Evolutionary conservation across 2,797 vertebrate genomes (phyloP).

Genomic region (Acanthurus lineatus): DNA sequence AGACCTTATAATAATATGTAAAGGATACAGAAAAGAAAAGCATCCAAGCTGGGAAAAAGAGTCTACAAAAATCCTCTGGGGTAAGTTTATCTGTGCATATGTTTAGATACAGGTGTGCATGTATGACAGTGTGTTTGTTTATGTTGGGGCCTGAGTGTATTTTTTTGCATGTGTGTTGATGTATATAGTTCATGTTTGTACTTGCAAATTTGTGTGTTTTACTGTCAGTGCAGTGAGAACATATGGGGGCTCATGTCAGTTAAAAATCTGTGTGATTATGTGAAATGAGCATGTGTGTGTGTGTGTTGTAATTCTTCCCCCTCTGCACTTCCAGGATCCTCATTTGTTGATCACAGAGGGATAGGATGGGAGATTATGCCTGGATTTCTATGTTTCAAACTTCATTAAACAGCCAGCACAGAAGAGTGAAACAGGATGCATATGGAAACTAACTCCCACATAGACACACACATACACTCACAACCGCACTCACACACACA

Average conservation of each 20-base stretch:
- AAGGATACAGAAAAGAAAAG: constrained; percentile 32
- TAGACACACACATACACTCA: constrained; percentile 24
- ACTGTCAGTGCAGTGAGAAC: constrained; percentile 14
- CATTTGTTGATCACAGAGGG: constrained; percentile 76
- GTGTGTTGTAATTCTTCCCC: constrained; percentile 33
- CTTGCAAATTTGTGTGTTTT: constrained; percentile 15
- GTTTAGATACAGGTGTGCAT: constrained; percentile 38
- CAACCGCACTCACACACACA: constrained; percentile 20
- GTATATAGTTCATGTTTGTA: not conserved
- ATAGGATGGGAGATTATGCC: constrained; percentile 72
- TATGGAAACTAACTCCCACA: constrained; percentile 36
- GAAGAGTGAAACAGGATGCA: constrained; percentile 59
- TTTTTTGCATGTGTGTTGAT: constrained; percentile 5
- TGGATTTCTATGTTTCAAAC: constrained; percentile 85
- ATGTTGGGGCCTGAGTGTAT: constrained; percentile 15
- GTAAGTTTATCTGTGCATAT: constrained; percentile 24
- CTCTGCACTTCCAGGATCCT: constrained; percentile 64
- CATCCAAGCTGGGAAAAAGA: constrained; percentile 59
- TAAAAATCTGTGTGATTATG: constrained; percentile 48
- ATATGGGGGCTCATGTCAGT: constrained; percentile 33
- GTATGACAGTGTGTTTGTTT: constrained; percentile 26
- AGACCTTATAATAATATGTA: constrained; percentile 64
- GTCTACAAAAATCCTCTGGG: constrained; percentile 19
- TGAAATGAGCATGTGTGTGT: constrained; percentile 14
- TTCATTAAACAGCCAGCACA: constrained; percentile 72